Conservation (phyloP, 37 sponge, comb jelly and placozoan genomes). For the Axinella damicornis region DNA sequence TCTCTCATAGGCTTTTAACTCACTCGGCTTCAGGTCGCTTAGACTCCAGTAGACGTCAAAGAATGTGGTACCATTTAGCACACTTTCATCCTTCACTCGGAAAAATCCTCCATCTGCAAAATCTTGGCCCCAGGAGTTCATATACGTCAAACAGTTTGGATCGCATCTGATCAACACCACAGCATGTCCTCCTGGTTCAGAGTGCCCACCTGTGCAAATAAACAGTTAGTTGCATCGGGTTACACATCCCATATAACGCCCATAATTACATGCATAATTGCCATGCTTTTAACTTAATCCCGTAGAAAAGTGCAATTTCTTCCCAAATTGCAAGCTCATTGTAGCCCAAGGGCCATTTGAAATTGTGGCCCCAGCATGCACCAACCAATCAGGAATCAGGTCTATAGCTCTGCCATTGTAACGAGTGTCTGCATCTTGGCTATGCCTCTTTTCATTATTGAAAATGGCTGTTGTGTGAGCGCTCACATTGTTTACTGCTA, state of each 20-base stretch:
- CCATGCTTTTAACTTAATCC: no score
- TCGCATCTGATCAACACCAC: constrained; percentile 42
- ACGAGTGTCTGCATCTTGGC: no score
- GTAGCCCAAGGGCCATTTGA: no score
- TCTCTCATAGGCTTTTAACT: constrained; percentile 24
- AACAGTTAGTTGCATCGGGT: neutral
- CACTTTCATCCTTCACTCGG: constrained; percentile 34
- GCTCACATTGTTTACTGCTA: no score
- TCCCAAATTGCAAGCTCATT: no score
- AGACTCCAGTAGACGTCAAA: constrained; percentile 61
- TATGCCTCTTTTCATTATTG: no score
- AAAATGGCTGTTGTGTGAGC: no score
- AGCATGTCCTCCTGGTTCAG: constrained; percentile 31
- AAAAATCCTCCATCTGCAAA: constrained; percentile 50
- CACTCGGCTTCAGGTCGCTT: constrained; percentile 36
- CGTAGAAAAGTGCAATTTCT: no score
- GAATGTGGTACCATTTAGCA: constrained; percentile 26
- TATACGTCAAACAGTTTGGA: constrained; percentile 29
- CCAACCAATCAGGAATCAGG: no score
- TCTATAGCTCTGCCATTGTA: no score
- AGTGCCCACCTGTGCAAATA: neutral
- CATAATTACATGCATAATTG: neutral
- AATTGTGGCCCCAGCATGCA: no score
- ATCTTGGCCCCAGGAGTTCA: constrained; percentile 54
- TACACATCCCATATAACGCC: neutral